phyloP scores from a whole-genome alignment of 2,888 invertebrate species.

The Andricus quercusramuli region DNA sequence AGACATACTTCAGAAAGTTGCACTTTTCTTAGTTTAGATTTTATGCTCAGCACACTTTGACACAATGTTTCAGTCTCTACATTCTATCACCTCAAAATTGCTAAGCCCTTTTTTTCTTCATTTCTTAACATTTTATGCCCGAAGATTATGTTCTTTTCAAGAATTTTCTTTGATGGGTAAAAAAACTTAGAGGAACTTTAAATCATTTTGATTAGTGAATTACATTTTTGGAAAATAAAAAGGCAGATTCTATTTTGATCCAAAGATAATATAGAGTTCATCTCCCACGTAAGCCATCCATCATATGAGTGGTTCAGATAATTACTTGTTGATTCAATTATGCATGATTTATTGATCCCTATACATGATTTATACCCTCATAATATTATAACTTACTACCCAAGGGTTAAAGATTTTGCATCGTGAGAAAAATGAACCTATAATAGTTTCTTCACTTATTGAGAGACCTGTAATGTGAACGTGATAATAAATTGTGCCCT shows the following conservation, averaged over 20 bases:
- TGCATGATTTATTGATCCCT: constrained; percentile 18
- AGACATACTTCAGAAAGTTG: constrained; percentile 37
- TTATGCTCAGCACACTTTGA: constrained; percentile 7
- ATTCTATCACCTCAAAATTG: constrained; percentile 7
- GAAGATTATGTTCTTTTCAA: too few relatives aligned
- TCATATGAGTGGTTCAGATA: background rate
- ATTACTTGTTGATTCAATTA: constrained; percentile 33
- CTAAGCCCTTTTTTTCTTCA: background rate
- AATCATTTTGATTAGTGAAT: background rate
- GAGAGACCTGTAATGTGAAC: background rate
- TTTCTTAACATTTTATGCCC: background rate
- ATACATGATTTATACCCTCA: background rate
- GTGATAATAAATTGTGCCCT: constrained; percentile 15
- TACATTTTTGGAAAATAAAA: background rate
- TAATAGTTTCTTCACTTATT: background rate
- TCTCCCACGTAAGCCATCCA: constrained; percentile 11
- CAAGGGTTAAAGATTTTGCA: background rate
- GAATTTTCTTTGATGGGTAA: too few relatives aligned
- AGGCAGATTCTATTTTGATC: background rate
- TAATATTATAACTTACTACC: constrained; percentile 10
- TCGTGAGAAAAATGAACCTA: background rate
- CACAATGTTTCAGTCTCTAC: constrained; percentile 5
- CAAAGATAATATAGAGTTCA: background rate
- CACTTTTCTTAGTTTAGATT: constrained; percentile 32
- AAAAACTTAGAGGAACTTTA: too few relatives aligned